Evolutionary conservation across 2,888 invertebrate genomes (phyloP).

Genomic region (Clusia tigrina): DNA sequence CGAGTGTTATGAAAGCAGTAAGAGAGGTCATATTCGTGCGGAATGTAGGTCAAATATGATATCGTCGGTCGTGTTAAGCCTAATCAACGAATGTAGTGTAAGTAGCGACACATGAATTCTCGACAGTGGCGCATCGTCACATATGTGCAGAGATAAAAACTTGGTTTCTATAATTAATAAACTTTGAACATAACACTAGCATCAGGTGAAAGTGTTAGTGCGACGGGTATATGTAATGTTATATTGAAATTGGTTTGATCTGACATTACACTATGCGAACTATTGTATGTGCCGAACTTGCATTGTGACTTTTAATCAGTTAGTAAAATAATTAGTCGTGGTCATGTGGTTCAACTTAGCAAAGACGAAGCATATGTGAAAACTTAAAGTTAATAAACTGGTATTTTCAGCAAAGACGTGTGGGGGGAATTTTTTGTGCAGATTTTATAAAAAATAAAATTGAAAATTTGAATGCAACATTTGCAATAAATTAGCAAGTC

Average conservation of each 20-base stretch:
- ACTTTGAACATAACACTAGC: conserved; percentile 19
- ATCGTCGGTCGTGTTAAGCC: neutral
- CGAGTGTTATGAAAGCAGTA: conserved; percentile 27
- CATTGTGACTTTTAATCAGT: conserved; percentile 21
- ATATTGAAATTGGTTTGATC: conserved; percentile 10
- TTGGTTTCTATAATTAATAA: conserved; percentile 1
- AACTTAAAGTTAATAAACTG: too few species aligned
- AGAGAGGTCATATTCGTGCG: conserved; percentile 26
- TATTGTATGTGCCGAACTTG: conserved; percentile 17
- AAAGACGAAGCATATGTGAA: conserved; percentile 19
- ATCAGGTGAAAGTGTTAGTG: conserved; percentile 21
- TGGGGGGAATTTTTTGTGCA: conserved; percentile 20
- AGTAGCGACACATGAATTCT: conserved; percentile 20
- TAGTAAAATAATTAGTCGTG: conserved; percentile 18
- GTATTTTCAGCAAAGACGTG: too few species aligned
- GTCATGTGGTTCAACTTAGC: conserved; percentile 15
- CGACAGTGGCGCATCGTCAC: conserved; percentile 26
- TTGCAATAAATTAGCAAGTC: too few species aligned
- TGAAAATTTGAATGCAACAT: too few species aligned
- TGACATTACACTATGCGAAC: conserved; percentile 14
- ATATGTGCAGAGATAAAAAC: conserved; percentile 17
- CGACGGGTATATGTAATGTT: conserved; percentile 19
- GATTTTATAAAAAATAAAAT: neutral
- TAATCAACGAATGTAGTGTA: neutral
- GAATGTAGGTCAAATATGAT: too few species aligned